These are phyloP conservation scores for Psettodes erumei DNA, from an alignment of 2,113 vertebrate genomes.

Conservation along the genomic window DNA sequence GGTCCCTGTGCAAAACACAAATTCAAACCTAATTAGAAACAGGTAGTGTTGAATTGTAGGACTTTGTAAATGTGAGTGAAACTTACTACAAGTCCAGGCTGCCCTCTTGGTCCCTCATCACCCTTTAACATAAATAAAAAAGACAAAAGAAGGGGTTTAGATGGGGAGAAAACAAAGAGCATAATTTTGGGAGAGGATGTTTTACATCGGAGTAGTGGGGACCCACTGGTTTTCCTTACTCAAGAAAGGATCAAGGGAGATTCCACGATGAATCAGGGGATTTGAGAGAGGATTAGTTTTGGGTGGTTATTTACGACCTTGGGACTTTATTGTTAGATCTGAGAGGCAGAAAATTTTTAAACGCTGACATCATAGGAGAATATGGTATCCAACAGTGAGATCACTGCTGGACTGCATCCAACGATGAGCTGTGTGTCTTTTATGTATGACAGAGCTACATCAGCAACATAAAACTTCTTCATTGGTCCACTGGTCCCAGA, in stretches of 20 bases:
- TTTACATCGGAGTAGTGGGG: not conserved
- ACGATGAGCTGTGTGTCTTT: not conserved
- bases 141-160: constrained; percentile 2
- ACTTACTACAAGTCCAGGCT: constrained; percentile 78
- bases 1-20: constrained; percentile 81
- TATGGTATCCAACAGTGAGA: constrained; percentile 20
- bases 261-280: constrained; percentile 2
- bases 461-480: constrained; percentile 13
- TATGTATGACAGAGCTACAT: constrained; percentile 16
- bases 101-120: constrained; percentile 76
- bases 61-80: constrained; percentile 10
- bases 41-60: not conserved
- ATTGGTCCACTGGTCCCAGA: constrained; percentile 5
- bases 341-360: constrained; percentile 8
- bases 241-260: not conserved
- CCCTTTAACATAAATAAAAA: constrained; percentile 66
- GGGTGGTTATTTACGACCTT: constrained; percentile 37
- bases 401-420: not conserved
- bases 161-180: not conserved
- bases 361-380: constrained; percentile 2
- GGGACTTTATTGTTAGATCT: not conserved
- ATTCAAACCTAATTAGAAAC: constrained; percentile 14
- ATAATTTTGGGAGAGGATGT: not conserved
- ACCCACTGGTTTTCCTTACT: not conserved
- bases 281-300: constrained; percentile 6